These are phyloP conservation scores for Rhabdomys dilectus DNA, from an alignment of 2,113 vertebrate species.

Conservation along the genomic window DNA sequence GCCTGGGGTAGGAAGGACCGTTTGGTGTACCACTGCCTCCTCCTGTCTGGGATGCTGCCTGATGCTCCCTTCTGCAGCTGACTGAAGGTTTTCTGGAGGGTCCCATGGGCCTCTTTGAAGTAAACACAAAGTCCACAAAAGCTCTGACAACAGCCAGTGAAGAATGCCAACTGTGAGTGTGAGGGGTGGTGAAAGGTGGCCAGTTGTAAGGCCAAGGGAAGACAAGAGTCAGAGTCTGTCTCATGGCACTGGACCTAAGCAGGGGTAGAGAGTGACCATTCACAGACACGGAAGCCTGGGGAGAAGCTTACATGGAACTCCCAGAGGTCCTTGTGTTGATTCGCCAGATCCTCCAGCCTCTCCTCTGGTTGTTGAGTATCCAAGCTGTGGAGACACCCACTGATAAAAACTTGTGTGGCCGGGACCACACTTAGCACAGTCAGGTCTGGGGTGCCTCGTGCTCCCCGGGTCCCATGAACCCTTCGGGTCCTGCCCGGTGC, in stretches of 20 bases:
- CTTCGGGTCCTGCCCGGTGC: neutral
- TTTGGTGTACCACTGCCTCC: neutral
- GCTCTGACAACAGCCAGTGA: neutral
- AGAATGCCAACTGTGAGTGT: accelerated
- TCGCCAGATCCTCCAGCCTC: constrained; percentile 1
- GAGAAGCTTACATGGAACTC: constrained; percentile 75
- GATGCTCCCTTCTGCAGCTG: neutral
- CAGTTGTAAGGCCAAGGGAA: neutral
- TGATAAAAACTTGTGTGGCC: neutral
- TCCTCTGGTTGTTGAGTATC: neutral
- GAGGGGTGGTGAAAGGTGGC: neutral
- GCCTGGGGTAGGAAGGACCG: neutral
- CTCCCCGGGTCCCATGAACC: too few relatives aligned
- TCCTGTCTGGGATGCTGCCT: neutral
- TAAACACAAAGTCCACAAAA: neutral
- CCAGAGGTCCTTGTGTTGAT: constrained; percentile 74
- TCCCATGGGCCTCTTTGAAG: neutral
- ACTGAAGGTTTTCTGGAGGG: neutral
- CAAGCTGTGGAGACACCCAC: constrained; percentile 26
- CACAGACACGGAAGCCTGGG: neutral
- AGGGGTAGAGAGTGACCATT: neutral
- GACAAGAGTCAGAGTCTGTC: neutral
- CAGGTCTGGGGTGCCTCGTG: neutral
- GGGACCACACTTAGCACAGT: neutral
- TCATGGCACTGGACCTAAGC: neutral